Evolutionary conservation across 2,113 vertebrate species (phyloP), one percentile per base, ranked within the genome.

Genomic region (Pipra filicauda): DNA sequence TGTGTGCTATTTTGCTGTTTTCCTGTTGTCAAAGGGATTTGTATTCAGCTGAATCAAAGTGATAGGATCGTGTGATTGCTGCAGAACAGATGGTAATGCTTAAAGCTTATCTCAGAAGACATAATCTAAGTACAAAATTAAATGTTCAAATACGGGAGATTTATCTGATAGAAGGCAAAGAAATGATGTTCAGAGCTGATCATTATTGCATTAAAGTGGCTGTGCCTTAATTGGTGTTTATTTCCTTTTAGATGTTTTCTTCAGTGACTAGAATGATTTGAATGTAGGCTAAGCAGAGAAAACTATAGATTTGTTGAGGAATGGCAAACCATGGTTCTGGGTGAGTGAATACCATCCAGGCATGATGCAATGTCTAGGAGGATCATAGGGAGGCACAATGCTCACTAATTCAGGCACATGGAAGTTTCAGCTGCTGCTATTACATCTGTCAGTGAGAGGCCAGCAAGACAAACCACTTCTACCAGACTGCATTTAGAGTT

Each of bases 71-170:
- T 84, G 91, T 88, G 95, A 75, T 95, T 94, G 76, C 91, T 94
- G 64, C 87, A 58, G 85, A 96, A 84, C 97, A 97, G 95, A 97
- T 97, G 96, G 96, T 88, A 93, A 72, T 86, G 82, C 91, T 96
- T 93, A 91, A 77, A 94, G 96, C 93, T 96, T 96, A 94, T 95
- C 95, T 94, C 82, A 69, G 76, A 94, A 97, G 91, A 88, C 89
- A 88, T 90, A 94, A 94, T 91, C 95, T 96, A 96, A 95, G 91
- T 96, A 78, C 69, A 80, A 94, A 96, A 95, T 95, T 91, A 88
- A 95, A 96, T 95, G 93, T 89, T 95, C 91, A 88, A 55, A 96
- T 95, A 89, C 67, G 51, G 78, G 78, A 89, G 78, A 79, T 95
- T 96, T 95, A 74, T 83, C 91, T 91, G 87, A 88, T 80, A 93